Base-by-base conservation (phyloP, 2,797 vertebrate genomes). In the Pelobates cultripes region DNA sequence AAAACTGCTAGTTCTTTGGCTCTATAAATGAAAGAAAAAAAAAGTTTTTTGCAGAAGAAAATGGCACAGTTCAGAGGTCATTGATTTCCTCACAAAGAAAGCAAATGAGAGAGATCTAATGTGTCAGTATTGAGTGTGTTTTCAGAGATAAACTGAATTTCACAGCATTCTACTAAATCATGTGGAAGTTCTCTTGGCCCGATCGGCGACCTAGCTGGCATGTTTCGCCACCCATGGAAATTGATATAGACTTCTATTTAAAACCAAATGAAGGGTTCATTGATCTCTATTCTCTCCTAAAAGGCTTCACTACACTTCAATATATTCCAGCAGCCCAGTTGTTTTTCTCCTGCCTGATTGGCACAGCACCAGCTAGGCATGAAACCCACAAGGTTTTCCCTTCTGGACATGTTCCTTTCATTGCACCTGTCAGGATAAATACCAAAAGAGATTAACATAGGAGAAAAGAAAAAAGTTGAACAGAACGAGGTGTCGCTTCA, bases 241-340 rank as follows among this genome's bases (percentile, higher is more conserved):
- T 71, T 74, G 43, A 43, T 17, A 84, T 85, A 85, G 81, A 68
- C 12, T 51, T 81, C 64, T 84, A 82, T 81, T 71, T 77, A 73
- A 86, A 43, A 79, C 60, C 47, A 80, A 78, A 80, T 43, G 44
- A 61, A 28, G 82, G 47, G 80, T 77, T 77, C 80, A 83, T 67
- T 80, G 82, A 80, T 40, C 78, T 80, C 80, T 83, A 78, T 75
- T 82, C 73, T 73, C 40, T 55, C 70, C 28, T 74, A 70, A 81
- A 85, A 82, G 64, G 67, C 78, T 83, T 86, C 79, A 44, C 70
- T 85, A 79, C 73, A 28, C 84, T 85, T 86, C 17, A 81, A 78
- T 42, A 73, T 83, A 79, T 83, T 76, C 80, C 84, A 82, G 43
- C 53, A 70, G 75, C 79, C 70, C 81, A 63, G 60, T 79, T 73